Base-by-base conservation (phyloP, 2,888 invertebrate species). In the Drosophila recens region DNA sequence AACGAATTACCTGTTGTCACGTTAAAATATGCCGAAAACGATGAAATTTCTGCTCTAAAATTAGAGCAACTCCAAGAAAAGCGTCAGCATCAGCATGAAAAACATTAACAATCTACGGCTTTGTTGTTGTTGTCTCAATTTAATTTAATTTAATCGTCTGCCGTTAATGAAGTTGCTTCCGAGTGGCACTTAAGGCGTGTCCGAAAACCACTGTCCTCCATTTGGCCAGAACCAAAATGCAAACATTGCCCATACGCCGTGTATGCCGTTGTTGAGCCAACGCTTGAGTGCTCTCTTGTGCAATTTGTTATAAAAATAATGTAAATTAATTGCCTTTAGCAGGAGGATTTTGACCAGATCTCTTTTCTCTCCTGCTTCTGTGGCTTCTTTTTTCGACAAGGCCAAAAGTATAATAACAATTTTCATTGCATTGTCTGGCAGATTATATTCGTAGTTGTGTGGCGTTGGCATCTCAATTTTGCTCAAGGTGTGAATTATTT, bases 231-330 rank as follows among this genome's bases (percentile, higher is more conserved):
- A 40, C 20, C 38, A 11, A 38, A 52, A 48, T 42, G 23, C 52
- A 42, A 30, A 63, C 49, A 64, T 74, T 74, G 49, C 70, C 42
- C 52, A 76, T 70, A 74, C 75, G 66, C 53, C 52, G 42, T 36
- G 52, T 59, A 43, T 76, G 53, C 53, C 46, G 57, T 8, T 71
- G 52, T 61, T 56, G 4, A 8, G 43, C 2, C 34, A 58, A 42
- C 49, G 20, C 17, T 45, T 42, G 33, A 61, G 45, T 49, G 59
- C 56, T 71, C 63, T 34, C 62, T 65, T 51, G 77, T 72, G 72
- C 75, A 82, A 80, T 85, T 85, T 82, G 63, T 75, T 86, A 80
- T 68, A 67, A 83, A 80, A 74, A 88, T 88, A 84, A 88, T 80
- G 81, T 82, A 76, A 83, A 88, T 80, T 80, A 88, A 84, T 88